Evolutionary conservation across 1,140 invertebrate species (phyloP).

Genomic region (Tenebrio molitor): DNA sequence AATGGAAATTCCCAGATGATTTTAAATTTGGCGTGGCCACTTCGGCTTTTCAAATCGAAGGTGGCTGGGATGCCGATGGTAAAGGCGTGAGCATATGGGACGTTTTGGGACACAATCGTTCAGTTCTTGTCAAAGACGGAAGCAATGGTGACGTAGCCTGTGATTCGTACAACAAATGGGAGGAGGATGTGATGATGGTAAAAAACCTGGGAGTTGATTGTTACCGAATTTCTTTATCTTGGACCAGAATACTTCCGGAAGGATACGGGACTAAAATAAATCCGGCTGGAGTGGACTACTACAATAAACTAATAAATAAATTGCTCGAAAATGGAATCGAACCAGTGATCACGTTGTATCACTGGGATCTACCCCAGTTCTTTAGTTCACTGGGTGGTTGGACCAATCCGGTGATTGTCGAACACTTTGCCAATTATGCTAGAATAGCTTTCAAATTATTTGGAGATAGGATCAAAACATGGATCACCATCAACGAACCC

Average conservation of each 20-base stretch:
- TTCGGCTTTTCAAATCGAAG: constrained; percentile 77
- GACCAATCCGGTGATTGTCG: constrained; percentile 63
- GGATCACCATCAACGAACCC: constrained; percentile 63
- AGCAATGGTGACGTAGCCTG: constrained; percentile 70
- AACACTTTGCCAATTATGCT: constrained; percentile 63
- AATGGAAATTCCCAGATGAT: constrained; percentile 67
- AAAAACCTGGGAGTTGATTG: constrained; percentile 68
- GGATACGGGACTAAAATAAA: constrained; percentile 70
- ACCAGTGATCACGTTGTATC: constrained; percentile 75
- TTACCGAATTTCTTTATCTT: constrained; percentile 75
- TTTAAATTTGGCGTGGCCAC: constrained; percentile 68
- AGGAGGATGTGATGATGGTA: constrained; percentile 68
- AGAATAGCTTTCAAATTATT: constrained; percentile 66
- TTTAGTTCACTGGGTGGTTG: constrained; percentile 69
- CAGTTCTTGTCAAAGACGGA: constrained; percentile 62
- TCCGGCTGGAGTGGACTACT: constrained; percentile 69
- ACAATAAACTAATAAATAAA: constrained; percentile 69
- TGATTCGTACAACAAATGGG: constrained; percentile 68
- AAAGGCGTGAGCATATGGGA: constrained; percentile 66
- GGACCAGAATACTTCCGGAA: constrained; percentile 71
- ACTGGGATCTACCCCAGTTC: constrained; percentile 71
- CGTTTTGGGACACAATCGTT: constrained; percentile 57
- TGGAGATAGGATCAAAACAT: constrained; percentile 71
- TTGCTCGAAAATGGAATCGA: constrained; percentile 66
- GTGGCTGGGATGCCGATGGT: constrained; percentile 69